Evolutionary conservation across 2,888 invertebrate species (phyloP).

Genomic region (Lasius platythorax): DNA sequence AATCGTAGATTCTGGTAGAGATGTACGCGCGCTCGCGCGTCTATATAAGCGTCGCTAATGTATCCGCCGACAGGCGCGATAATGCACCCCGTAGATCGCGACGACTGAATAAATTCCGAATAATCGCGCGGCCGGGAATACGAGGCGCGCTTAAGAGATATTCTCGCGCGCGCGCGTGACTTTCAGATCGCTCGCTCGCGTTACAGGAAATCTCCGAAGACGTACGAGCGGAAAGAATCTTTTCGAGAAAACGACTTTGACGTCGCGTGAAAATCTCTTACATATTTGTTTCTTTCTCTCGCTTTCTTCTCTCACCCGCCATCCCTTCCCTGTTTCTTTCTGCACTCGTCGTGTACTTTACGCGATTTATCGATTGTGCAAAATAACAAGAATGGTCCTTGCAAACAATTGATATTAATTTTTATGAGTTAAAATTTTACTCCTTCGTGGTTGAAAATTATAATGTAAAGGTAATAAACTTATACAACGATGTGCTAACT

Average conservation of each 20-base stretch:
- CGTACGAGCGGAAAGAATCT: slow-evolving; percentile 10
- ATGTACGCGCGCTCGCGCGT: background rate
- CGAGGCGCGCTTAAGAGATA: slow-evolving; percentile 38
- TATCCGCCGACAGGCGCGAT: slow-evolving; percentile 27
- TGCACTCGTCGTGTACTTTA: background rate
- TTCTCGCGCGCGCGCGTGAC: slow-evolving; percentile 33
- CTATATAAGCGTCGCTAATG: slow-evolving; percentile 28
- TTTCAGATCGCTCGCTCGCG: slow-evolving; percentile 5
- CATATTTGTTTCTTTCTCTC: background rate
- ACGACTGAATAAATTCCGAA: slow-evolving; percentile 44
- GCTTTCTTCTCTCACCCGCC: background rate
- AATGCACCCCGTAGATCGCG: slow-evolving; percentile 40
- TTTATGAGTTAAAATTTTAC: background rate
- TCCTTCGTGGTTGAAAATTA: background rate
- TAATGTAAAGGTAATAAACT: background rate
- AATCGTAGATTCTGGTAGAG: slow-evolving; percentile 29
- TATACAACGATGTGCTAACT: background rate
- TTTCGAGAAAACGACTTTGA: background rate
- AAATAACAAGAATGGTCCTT: background rate
- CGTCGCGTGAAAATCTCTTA: background rate
- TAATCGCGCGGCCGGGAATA: slow-evolving; percentile 37
- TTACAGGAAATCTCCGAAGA: slow-evolving; percentile 38
- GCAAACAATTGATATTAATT: too few species aligned
- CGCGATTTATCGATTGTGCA: slow-evolving; percentile 24
- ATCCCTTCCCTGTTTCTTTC: background rate